Conservation (phyloP, 2,888 invertebrate species). For the Chouioia cunea region DNA sequence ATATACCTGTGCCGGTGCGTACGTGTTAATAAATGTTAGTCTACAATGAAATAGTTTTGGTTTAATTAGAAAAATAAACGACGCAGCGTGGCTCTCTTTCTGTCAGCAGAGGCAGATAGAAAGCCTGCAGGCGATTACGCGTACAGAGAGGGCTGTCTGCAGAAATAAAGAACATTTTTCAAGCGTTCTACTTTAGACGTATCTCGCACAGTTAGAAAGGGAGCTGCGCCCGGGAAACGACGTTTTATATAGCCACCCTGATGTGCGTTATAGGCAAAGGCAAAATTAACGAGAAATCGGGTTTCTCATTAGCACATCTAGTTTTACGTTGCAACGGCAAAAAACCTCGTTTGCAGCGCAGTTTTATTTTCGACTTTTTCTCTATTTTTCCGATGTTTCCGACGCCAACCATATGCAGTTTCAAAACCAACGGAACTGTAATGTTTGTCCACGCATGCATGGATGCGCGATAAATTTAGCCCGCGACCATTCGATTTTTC, state of each 20-base stretch:
- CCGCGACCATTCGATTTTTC: too few species aligned
- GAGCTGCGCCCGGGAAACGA: neutral
- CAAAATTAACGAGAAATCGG: conserved; percentile 17
- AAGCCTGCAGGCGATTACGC: neutral
- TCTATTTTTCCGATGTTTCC: too few species aligned
- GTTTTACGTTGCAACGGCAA: neutral
- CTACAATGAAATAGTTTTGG: too few species aligned
- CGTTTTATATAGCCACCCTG: neutral
- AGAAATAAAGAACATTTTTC: conserved; percentile 21
- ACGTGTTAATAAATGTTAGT: too few species aligned
- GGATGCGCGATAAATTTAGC: too few species aligned
- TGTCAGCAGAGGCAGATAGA: neutral
- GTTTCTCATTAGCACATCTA: conserved; percentile 8
- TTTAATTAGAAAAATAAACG: conserved; percentile 19
- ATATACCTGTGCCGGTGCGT: too few species aligned
- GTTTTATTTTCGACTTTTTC: too few species aligned
- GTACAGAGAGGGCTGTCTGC: neutral
- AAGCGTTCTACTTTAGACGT: neutral
- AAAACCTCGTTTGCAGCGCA: conserved; percentile 12
- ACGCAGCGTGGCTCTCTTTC: neutral
- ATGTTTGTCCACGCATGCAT: too few species aligned
- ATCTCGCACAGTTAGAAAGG: neutral
- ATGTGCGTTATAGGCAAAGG: conserved; percentile 1
- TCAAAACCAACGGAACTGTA: too few species aligned
- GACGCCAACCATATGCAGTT: too few species aligned